Evolutionary conservation across 2,797 vertebrate species (phyloP).

Genomic region (Garrulus glandarius): DNA sequence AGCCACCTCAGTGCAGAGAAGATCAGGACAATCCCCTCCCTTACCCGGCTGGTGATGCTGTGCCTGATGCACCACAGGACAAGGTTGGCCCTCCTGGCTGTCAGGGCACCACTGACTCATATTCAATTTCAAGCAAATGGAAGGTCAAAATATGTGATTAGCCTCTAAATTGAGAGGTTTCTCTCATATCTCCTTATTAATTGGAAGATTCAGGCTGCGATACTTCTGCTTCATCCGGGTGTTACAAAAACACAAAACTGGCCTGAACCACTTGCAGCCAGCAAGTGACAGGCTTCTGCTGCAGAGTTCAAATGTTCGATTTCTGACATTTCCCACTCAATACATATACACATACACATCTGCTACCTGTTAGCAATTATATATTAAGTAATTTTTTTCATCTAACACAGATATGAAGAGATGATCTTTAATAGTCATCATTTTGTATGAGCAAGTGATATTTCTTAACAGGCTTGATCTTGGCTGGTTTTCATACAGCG

Average conservation of each 20-base stretch:
- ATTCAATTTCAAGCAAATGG: background rate
- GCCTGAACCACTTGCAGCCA: background rate
- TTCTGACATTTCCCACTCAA: background rate
- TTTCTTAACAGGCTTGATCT: background rate
- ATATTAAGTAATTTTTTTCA: background rate
- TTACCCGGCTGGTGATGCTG: accelerated
- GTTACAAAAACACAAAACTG: background rate
- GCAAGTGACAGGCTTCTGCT: background rate
- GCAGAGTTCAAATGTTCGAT: background rate
- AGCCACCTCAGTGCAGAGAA: accelerated
- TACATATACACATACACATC: background rate
- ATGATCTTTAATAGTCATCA: background rate
- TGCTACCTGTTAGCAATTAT: background rate
- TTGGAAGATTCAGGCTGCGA: background rate
- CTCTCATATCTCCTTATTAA: background rate
- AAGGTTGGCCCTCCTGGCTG: accelerated
- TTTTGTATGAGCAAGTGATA: background rate
- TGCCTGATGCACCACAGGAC: background rate
- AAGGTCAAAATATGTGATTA: background rate
- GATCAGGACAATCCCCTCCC: accelerated
- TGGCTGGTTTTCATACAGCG: background rate
- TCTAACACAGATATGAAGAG: background rate
- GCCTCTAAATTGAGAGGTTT: background rate
- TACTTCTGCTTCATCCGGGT: background rate
- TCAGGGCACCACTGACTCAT: background rate